Evolutionary conservation across 30 jellyfish, hydroid and myxozoan genomes (phyloP).

Genomic region (Sanderia malayensis): DNA sequence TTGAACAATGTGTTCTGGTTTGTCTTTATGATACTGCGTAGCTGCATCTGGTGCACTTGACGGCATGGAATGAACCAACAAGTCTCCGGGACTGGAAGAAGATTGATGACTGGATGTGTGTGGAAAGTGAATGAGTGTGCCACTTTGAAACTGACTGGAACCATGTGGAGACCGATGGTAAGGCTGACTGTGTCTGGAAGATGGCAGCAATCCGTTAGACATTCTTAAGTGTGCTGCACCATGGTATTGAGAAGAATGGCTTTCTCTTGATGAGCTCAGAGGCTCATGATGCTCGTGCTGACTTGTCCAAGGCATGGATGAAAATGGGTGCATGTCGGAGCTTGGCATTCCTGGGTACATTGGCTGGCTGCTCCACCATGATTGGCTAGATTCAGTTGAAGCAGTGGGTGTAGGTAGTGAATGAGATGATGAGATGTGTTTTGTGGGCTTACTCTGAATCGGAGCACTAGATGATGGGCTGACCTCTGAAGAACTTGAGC

Average conservation of each 20-base stretch:
- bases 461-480: conserved; percentile 23
- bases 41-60: background rate
- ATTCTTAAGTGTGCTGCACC: conserved; percentile 38
- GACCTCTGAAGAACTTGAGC: conserved; percentile 31
- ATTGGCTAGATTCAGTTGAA: background rate
- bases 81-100: background rate
- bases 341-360: conserved; percentile 20
- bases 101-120: conserved; percentile 65
- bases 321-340: conserved; percentile 45
- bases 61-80: background rate
- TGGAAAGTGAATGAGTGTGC: conserved; percentile 79
- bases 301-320: conserved; percentile 61
- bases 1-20: background rate
- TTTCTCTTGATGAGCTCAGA: conserved; percentile 38
- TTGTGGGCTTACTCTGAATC: conserved; percentile 14
- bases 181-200: conserved; percentile 19
- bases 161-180: conserved; percentile 41
- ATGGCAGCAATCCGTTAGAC: conserved; percentile 24
- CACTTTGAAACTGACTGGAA: conserved; percentile 38
- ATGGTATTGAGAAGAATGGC: conserved; percentile 35
- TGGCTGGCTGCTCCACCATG: conserved; percentile 63
- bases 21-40: background rate
- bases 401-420: conserved; percentile 33
- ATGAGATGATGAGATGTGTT: conserved; percentile 21
- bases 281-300: conserved; percentile 61